Evolutionary conservation across 2,113 vertebrate species (phyloP).

Genomic region (Oxyura jamaicensis): DNA sequence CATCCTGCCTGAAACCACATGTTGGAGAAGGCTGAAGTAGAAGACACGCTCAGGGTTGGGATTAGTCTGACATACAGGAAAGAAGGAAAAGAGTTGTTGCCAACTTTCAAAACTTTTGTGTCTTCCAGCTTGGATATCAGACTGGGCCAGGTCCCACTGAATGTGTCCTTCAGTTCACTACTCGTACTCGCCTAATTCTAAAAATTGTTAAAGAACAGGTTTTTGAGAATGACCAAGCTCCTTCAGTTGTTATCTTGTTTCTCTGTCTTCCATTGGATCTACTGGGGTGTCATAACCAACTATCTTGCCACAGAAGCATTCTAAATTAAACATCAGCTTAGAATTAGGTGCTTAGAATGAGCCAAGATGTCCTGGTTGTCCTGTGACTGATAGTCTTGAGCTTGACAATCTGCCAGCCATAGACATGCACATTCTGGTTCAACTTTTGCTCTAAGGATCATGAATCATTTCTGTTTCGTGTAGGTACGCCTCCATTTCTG

Average conservation of each 20-base stretch:
- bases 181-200: neutral
- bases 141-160: neutral
- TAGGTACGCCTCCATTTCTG: neutral
- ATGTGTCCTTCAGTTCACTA: neutral
- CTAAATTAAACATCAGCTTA: neutral
- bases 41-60: neutral
- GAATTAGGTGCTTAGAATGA: neutral
- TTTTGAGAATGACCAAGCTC: neutral
- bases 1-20: constrained; percentile 8
- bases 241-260: neutral
- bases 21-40: neutral
- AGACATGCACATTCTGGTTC: neutral
- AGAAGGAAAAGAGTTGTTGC: neutral
- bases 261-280: neutral
- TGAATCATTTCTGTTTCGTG: neutral
- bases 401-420: neutral
- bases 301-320: neutral
- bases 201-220: neutral
- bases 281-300: neutral
- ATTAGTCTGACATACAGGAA: neutral
- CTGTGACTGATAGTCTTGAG: neutral
- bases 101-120: neutral
- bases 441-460: neutral
- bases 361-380: neutral
- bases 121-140: neutral